These are phyloP conservation scores for Vimba vimba DNA, from an alignment of 2,113 vertebrate species.

Conservation along the genomic window DNA sequence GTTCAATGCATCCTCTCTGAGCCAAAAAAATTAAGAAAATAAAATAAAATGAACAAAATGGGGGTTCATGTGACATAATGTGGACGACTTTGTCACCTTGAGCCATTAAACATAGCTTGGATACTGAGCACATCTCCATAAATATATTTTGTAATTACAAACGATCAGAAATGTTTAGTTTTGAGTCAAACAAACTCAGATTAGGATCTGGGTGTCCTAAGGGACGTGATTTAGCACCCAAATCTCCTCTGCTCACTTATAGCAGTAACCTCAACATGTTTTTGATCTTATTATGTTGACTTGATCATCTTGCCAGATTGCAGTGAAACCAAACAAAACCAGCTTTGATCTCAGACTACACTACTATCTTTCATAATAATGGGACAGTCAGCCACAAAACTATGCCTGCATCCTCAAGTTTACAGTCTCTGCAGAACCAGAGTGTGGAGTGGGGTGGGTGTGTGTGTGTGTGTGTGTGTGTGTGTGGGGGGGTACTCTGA, in stretches of 20 bases:
- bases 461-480: too few species aligned
- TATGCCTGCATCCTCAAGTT: not conserved
- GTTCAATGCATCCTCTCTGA: not conserved
- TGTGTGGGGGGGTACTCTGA: too few species aligned
- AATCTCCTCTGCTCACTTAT: not conserved
- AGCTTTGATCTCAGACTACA: constrained; percentile 6
- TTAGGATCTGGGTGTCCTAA: not conserved
- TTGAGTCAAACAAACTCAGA: not conserved
- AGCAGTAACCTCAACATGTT: not conserved
- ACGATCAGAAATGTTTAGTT: constrained; percentile 10
- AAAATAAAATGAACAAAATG: too few species aligned
- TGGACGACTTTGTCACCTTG: not conserved
- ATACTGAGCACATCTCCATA: not conserved
- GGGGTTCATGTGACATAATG: not conserved
- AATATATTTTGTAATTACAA: not conserved
- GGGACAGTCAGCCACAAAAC: not conserved
- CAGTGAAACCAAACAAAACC: not conserved
- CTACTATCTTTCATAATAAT: not conserved
- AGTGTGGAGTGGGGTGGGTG: not conserved
- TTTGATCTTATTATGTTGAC: not conserved
- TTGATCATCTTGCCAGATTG: not conserved
- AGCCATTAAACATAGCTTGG: not conserved
- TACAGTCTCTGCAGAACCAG: constrained; percentile 4
- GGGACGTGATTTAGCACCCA: not conserved
- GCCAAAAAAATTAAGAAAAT: not conserved